These are phyloP conservation scores for Myotis lucifugus DNA, from an alignment of 2,113 vertebrate genomes.

Conservation along the genomic window DNA sequence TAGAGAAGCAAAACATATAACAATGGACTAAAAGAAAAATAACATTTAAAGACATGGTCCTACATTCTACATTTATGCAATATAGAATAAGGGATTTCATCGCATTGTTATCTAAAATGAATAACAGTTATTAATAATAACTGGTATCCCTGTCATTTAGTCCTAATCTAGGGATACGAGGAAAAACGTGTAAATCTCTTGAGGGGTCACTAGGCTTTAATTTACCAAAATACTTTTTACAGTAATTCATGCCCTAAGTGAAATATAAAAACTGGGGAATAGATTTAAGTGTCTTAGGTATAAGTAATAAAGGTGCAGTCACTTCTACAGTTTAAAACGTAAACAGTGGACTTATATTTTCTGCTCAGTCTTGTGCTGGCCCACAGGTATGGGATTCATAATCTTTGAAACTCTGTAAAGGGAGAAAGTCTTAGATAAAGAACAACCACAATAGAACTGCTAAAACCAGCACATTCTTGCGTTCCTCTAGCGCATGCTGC, in stretches of 20 bases:
- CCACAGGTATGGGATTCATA: neutral
- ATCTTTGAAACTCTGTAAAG: neutral
- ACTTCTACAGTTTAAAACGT: neutral
- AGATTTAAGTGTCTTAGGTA: neutral
- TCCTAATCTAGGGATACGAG: neutral
- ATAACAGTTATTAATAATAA: neutral
- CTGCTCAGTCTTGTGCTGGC: neutral
- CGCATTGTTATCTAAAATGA: neutral
- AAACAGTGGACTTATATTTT: neutral
- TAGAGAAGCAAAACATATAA: conserved; percentile 32
- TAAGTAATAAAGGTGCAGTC: neutral
- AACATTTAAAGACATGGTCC: neutral
- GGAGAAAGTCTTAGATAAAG: neutral
- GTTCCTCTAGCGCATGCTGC: accelerated
- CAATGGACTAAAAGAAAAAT: neutral
- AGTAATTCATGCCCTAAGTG: neutral
- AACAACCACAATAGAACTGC: neutral
- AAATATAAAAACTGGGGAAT: neutral
- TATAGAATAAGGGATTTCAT: neutral
- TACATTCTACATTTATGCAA: neutral
- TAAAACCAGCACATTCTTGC: neutral
- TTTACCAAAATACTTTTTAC: neutral
- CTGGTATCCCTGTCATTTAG: neutral
- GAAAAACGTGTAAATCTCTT: neutral
- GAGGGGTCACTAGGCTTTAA: neutral